Conservation (phyloP, 2,113 vertebrate species). For the Rhinopomastus cyanomelas region DNA sequence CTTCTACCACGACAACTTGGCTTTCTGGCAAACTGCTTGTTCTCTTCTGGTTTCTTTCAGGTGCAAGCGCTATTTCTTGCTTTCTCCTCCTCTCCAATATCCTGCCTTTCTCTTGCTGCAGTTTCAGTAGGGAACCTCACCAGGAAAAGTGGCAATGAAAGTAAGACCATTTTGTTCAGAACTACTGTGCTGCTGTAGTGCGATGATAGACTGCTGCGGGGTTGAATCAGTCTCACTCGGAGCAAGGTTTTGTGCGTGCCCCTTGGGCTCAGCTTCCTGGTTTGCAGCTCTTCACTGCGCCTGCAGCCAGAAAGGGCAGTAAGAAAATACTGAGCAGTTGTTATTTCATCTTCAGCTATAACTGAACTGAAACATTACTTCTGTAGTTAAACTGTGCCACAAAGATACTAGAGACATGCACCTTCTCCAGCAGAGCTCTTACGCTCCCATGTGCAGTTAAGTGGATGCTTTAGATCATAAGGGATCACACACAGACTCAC, state of each 20-base stretch:
- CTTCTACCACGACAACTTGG: constrained; percentile 8
- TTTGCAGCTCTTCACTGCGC: neutral
- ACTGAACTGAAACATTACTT: neutral
- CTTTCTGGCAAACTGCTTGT: constrained; percentile 53
- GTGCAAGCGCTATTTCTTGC: constrained; percentile 62
- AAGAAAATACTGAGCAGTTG: neutral
- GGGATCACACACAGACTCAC: too few species aligned
- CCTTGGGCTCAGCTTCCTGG: neutral
- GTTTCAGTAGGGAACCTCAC: constrained; percentile 60
- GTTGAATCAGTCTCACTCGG: neutral
- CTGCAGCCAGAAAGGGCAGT: neutral
- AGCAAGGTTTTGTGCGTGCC: neutral
- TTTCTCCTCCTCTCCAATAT: constrained; percentile 61
- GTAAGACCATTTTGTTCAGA: constrained; percentile 51
- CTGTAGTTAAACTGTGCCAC: neutral
- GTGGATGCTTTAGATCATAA: neutral
- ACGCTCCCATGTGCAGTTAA: neutral
- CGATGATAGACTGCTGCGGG: neutral
- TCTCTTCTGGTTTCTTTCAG: constrained; percentile 75
- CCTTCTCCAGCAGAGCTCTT: neutral
- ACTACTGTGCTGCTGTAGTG: constrained; percentile 5
- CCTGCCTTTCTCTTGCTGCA: constrained; percentile 55
- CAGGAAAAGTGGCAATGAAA: constrained; percentile 44
- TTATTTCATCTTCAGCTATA: neutral
- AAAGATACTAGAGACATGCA: neutral